Evolutionary conservation across 2,888 invertebrate species (phyloP).

Genomic region (Willowsia nigromaculata): DNA sequence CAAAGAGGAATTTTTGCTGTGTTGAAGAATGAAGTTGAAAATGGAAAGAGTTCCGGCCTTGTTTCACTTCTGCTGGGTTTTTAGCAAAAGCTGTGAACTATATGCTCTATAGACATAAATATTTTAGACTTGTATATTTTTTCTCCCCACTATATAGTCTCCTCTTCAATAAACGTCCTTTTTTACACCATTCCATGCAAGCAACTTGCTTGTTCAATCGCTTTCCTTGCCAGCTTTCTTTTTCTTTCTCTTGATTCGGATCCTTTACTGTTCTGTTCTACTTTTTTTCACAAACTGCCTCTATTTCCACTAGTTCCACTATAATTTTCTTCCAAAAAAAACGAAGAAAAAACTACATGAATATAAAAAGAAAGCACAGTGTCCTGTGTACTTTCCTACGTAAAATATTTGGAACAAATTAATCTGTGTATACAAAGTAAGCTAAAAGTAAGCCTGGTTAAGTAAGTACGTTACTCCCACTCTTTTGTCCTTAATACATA

Average conservation of each 20-base stretch:
- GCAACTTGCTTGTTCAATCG: slow-evolving; percentile 27
- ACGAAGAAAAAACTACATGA: background rate
- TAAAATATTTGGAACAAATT: slow-evolving; percentile 31
- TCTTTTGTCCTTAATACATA: slow-evolving; percentile 26
- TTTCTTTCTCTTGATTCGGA: slow-evolving; percentile 22
- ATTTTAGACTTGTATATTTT: no score
- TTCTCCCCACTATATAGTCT: no score
- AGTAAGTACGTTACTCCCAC: slow-evolving; percentile 33
- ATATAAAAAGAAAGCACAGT: background rate
- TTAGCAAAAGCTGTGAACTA: slow-evolving; percentile 11
- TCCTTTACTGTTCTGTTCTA: slow-evolving; percentile 58
- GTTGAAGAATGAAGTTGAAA: slow-evolving; percentile 37
- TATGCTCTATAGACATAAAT: background rate
- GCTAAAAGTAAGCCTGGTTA: slow-evolving; percentile 19
- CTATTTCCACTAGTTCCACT: slow-evolving; percentile 12
- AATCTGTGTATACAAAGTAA: slow-evolving; percentile 12
- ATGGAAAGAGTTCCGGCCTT: slow-evolving; percentile 62
- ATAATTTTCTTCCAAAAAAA: slow-evolving; percentile 16
- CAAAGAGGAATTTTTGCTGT: background rate
- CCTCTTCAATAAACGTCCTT: background rate
- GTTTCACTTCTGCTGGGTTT: slow-evolving; percentile 37
- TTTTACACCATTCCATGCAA: background rate
- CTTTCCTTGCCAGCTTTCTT: slow-evolving; percentile 41
- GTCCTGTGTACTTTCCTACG: slow-evolving; percentile 5
- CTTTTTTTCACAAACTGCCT: slow-evolving; percentile 53